A percentile compares a stretch with the other conserved stretches of the same genome.
Conservation (phyloP, 1,140 invertebrate species). For the Aethina tumida region DNA sequence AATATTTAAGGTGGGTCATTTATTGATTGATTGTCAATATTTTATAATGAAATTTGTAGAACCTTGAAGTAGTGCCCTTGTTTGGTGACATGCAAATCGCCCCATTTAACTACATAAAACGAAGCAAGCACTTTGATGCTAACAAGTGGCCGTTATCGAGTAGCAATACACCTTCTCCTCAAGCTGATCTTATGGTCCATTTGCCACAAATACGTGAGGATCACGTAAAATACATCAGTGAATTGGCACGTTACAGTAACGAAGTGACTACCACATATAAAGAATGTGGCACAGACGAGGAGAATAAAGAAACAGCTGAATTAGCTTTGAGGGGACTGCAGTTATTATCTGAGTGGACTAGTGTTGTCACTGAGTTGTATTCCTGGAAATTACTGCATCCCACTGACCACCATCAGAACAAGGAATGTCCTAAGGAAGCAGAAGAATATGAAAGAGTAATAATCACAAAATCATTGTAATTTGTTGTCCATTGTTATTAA, state of each 20-base stretch:
- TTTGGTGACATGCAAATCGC: conserved; percentile 99
- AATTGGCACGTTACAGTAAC: conserved; percentile 90
- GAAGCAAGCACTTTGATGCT: conserved; percentile 89
- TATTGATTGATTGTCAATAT: conserved; percentile 2
- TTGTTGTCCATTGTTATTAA: too few relatives aligned
- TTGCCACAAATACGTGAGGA: conserved; percentile 91
- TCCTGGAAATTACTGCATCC: conserved; percentile 98
- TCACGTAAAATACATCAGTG: conserved; percentile 95
- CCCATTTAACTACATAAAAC: conserved; percentile 96
- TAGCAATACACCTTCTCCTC: conserved; percentile 70
- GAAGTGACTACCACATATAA: conserved; percentile 91
- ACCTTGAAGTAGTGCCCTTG: conserved; percentile 93
- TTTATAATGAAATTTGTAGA: conserved; percentile 35
- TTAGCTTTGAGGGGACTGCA: conserved; percentile 87
- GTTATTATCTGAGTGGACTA: conserved; percentile 92
- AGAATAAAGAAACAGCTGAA: conserved; percentile 89
- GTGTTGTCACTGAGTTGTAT: conserved; percentile 94
- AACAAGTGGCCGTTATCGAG: conserved; percentile 86
- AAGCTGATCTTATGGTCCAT: conserved; percentile 94
- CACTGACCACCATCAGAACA: conserved; percentile 94
- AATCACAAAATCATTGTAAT: background rate
- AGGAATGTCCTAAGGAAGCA: conserved; percentile 91
- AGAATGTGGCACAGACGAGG: conserved; percentile 81
- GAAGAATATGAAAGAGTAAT: conserved; percentile 95
- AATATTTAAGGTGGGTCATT: conserved; percentile 78